Evolutionary conservation across 2,888 invertebrate genomes (phyloP).

Genomic region (Apotomis capreana): DNA sequence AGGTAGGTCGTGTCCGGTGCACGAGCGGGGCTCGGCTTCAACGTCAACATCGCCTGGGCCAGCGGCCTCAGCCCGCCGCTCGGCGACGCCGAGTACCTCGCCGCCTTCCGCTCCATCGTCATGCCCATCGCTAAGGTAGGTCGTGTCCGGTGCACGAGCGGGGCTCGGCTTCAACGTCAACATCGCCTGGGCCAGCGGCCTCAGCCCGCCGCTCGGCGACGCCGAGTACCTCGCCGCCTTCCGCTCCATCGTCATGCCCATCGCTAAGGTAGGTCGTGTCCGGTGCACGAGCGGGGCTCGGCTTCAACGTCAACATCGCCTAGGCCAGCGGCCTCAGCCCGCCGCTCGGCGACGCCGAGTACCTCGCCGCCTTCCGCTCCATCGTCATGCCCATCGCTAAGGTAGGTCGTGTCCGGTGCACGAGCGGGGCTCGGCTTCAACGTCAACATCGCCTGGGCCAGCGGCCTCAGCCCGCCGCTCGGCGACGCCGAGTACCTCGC

Average conservation of each 20-base stretch:
- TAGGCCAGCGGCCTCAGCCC: slow-evolving; percentile 96
- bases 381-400: background rate
- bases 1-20: too few relatives aligned
- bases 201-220: slow-evolving; percentile 96
- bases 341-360: slow-evolving; percentile 97
- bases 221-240: slow-evolving; percentile 98
- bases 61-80: slow-evolving; percentile 95
- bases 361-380: slow-evolving; percentile 91
- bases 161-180: too few relatives aligned
- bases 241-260: background rate
- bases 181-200: slow-evolving; percentile 92
- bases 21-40: too few relatives aligned
- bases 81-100: slow-evolving; percentile 98
- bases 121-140: background rate
- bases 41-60: slow-evolving; percentile 87
- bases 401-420: too few relatives aligned
- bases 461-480: slow-evolving; percentile 94
- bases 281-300: too few relatives aligned
- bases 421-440: slow-evolving; percentile 97
- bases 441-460: slow-evolving; percentile 98
- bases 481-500: slow-evolving; percentile 99
- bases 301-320: slow-evolving; percentile 59
- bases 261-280: too few relatives aligned
- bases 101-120: slow-evolving; percentile 85
- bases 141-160: too few relatives aligned